Evolutionary conservation across 2,888 invertebrate genomes (phyloP), one percentile per base, ranked within the genome.

Genomic region (Sesia bembeciformis): DNA sequence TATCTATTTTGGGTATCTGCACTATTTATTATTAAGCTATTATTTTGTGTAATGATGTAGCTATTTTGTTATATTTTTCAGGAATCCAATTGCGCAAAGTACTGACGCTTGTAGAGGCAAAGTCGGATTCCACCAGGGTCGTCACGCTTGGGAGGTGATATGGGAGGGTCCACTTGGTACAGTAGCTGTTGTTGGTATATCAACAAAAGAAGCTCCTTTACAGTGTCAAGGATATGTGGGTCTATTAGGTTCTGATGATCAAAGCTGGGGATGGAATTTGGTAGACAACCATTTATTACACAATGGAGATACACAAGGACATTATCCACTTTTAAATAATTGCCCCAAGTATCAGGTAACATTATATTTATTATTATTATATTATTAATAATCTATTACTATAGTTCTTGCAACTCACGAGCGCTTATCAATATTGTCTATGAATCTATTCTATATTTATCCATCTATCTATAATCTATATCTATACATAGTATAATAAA

Each of bases 221-320:
- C 96, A 98, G 78, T 96, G 97, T 80, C 96, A 95, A 70, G 98
- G 99, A 55, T 99, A 99, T 90, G 95, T 98, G 53, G 96, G 98
- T 5, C 90, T 99, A 57, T 88, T 99, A 60, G 99, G 99, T 40
- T 95, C 96, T 4, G 98, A 99, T 88, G 97, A 97, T 78, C 96
- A 98, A 80, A 98, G 98, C 72, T 99, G 99, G 99, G 99, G 99
- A 7, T 99, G 99, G 99, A 99, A 99, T 91, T 91, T 99, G 67
- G 98, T 99, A 53, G 98, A 99, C 88, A 99, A 98, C 90, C 94
- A 96, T 87, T 92, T 99, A 65, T 90, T 98, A 67, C 98, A 99
- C 81, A 98, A 98, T 91, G 98, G 98, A 54, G 96, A 97, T 84
- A 95, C 95, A 62, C 96, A 97, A 85, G 98, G 97, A 61, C 96